These are phyloP conservation scores for Kobus ellipsiprymnus DNA, from an alignment of 2,113 vertebrate genomes.

Conservation along the genomic window DNA sequence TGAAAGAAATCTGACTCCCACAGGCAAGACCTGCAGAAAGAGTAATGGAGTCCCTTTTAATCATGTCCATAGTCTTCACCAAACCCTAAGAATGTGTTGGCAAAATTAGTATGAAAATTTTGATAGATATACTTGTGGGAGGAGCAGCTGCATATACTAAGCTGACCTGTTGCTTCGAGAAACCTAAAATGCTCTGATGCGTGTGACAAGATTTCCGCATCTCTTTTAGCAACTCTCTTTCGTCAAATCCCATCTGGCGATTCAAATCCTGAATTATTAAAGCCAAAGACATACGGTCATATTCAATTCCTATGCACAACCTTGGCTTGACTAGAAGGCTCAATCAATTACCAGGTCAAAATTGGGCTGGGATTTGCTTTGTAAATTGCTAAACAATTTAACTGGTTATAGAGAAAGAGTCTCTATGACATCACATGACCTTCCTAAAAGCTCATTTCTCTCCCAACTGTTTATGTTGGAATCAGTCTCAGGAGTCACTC, in stretches of 20 bases:
- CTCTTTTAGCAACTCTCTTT: constrained; percentile 48
- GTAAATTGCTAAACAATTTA: constrained; percentile 69
- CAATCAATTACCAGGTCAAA: constrained; percentile 71
- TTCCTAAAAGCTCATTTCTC: constrained; percentile 78
- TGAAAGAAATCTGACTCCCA: neutral
- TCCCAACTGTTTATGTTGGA: constrained; percentile 75
- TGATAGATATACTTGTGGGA: rapidly evolving
- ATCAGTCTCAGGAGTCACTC: constrained; percentile 77
- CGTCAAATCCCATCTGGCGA: constrained; percentile 49
- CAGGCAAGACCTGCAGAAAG: neutral
- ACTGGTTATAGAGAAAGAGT: constrained; percentile 68
- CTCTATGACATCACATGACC: constrained; percentile 73
- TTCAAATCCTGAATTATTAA: constrained; percentile 50
- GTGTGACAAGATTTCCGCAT: neutral
- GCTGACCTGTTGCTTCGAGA: neutral
- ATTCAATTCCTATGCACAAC: constrained; percentile 17
- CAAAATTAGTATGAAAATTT: neutral
- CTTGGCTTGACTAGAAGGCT: constrained; percentile 38
- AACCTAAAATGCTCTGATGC: neutral
- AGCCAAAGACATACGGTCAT: constrained; percentile 24
- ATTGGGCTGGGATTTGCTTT: constrained; percentile 69
- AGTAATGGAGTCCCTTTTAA: neutral
- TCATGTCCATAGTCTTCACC: neutral
- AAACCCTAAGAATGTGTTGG: neutral
- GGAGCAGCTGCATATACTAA: neutral